These are phyloP conservation scores for Chrysolina oricalcia DNA, from an alignment of 2,888 invertebrate genomes.

Conservation along the genomic window DNA sequence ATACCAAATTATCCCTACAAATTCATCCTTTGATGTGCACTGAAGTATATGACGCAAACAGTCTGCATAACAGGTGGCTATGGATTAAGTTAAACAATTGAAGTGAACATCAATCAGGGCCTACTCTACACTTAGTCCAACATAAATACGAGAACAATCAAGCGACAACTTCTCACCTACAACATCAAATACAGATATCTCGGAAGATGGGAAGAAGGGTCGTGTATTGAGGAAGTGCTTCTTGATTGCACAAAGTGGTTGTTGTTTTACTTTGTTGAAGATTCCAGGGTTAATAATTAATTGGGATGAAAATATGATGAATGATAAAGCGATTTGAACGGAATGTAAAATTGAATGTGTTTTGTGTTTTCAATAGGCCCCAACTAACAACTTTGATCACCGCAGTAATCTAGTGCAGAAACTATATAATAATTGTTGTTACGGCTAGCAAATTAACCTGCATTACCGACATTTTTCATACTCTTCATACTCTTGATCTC, in stretches of 20 bases:
- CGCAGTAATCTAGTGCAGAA: too few relatives aligned
- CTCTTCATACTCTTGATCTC: too few relatives aligned
- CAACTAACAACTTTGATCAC: too few relatives aligned
- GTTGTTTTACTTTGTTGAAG: constrained; percentile 26
- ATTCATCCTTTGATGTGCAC: constrained; percentile 56
- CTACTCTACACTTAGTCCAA: constrained; percentile 63
- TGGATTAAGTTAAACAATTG: constrained; percentile 66
- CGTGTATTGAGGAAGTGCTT: constrained; percentile 13
- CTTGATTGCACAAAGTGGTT: constrained; percentile 43
- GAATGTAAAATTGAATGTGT: too few relatives aligned
- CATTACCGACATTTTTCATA: too few relatives aligned
- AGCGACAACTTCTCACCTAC: constrained; percentile 56
- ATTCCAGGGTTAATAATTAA: constrained; percentile 4
- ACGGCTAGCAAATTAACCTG: too few relatives aligned
- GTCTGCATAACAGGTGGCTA: constrained; percentile 60
- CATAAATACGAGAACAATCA: constrained; percentile 67
- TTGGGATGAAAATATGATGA: background rate
- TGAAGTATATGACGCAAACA: constrained; percentile 56
- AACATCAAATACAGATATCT: constrained; percentile 58
- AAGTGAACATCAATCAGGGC: constrained; percentile 66
- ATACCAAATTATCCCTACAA: constrained; percentile 51
- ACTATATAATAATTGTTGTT: too few relatives aligned
- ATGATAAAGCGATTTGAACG: too few relatives aligned
- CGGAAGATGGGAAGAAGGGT: constrained; percentile 14
- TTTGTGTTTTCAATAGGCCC: too few relatives aligned